phyloP scores from a whole-genome alignment of 2,113 vertebrate species.

The Pteronura brasiliensis region DNA sequence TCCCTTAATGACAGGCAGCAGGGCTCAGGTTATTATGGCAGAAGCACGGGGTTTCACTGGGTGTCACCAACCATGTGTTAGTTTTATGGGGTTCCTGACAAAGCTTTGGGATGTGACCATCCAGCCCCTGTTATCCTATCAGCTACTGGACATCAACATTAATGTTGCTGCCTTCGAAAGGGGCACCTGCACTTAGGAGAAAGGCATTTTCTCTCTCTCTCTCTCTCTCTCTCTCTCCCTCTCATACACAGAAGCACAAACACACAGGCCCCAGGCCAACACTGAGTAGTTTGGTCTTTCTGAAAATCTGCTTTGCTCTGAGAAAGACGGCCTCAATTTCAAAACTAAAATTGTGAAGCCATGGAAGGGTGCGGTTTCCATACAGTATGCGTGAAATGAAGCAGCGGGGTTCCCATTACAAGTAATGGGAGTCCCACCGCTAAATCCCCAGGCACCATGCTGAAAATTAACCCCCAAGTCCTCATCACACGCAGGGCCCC shows the following conservation, averaged over 20 bases:
- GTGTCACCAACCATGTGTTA: conserved; percentile 57
- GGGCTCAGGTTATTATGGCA: conserved; percentile 60
- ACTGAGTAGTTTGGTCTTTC: background rate
- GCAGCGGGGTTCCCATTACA: conserved; percentile 69
- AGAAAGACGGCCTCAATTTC: conserved; percentile 70
- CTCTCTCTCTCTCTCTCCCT: conserved; percentile 18
- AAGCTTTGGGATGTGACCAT: conserved; percentile 36
- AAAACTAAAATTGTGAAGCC: conserved; percentile 71
- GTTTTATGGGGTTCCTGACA: conserved; percentile 70
- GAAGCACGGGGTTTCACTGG: background rate
- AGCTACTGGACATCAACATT: background rate
- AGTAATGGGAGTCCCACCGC: conserved; percentile 75
- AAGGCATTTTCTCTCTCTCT: conserved; percentile 30
- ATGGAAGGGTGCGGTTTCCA: conserved; percentile 67
- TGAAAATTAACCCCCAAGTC: conserved; percentile 78
- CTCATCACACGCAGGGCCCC: conserved; percentile 47
- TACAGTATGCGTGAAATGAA: conserved; percentile 69
- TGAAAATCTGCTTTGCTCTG: conserved; percentile 51
- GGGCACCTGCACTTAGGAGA: background rate
- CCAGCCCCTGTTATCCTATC: background rate
- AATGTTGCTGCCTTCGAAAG: background rate
- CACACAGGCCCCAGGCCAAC: background rate
- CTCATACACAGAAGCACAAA: background rate
- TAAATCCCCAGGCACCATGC: conserved; percentile 73
- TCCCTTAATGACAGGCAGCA: conserved; percentile 61